Conservation (phyloP, 1,140 invertebrate genomes). For the Drosophila ironensis region DNA sequence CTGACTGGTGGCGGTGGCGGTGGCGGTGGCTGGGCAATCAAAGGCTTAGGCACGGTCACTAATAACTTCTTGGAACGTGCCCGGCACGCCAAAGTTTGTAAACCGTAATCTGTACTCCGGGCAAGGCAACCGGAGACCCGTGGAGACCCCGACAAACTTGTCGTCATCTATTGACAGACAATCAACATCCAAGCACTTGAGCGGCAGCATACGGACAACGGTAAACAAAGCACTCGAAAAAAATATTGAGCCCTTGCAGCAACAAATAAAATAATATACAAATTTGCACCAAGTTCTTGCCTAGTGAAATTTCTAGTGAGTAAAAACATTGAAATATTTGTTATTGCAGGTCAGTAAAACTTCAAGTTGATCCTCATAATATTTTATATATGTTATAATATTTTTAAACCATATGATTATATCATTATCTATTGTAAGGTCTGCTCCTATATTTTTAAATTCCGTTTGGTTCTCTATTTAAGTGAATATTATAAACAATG, state of each 20-base stretch:
- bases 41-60: slow-evolving; percentile 68
- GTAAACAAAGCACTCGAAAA: not conserved
- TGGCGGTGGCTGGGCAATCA: slow-evolving; percentile 46
- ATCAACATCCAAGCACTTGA: slow-evolving; percentile 73
- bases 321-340: no score
- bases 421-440: no score
- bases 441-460: no score
- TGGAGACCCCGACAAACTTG: slow-evolving; percentile 16
- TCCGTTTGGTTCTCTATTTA: no score
- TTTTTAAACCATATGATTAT: no score
- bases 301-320: no score
- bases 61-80: slow-evolving; percentile 61
- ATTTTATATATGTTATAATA: no score
- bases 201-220: slow-evolving; percentile 19
- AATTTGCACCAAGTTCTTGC: no score
- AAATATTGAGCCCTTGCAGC: not conserved
- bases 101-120: slow-evolving; percentile 24
- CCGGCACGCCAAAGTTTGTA: slow-evolving; percentile 58
- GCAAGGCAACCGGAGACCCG: not conserved
- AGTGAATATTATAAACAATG: no score
- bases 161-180: slow-evolving; percentile 69
- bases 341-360: not conserved
- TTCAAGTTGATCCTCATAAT: no score
- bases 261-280: not conserved
- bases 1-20: not conserved